A percentile compares a stretch with the other conserved stretches of the same genome.
These are phyloP conservation scores for Tachina grossa DNA, from an alignment of 2,888 invertebrate species.

Conservation along the genomic window DNA sequence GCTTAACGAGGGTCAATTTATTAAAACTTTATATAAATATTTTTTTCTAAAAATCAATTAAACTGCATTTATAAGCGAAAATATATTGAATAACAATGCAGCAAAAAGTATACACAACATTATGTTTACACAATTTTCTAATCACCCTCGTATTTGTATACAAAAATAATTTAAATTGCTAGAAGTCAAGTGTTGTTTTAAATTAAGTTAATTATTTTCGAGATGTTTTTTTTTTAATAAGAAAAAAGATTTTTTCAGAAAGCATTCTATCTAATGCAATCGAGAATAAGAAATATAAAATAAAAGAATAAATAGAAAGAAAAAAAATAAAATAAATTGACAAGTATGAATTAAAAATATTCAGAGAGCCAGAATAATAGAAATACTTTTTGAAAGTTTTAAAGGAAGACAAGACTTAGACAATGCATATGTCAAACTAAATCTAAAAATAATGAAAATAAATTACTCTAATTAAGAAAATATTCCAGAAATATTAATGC, in stretches of 20 bases:
- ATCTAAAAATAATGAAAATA: no score
- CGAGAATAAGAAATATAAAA: neutral
- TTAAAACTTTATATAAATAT: neutral
- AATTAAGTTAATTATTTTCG: constrained; percentile 7
- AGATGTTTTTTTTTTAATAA: neutral
- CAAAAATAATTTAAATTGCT: neutral
- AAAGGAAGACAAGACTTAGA: no score
- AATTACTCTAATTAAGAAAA: no score
- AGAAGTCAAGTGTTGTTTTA: neutral
- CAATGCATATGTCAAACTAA: no score
- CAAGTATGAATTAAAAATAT: no score
- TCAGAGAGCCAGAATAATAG: no score
- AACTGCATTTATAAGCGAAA: neutral
- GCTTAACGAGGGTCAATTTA: neutral
- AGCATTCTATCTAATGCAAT: neutral
- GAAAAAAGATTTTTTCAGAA: neutral
- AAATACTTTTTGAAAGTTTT: no score
- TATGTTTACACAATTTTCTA: neutral
- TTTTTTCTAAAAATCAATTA: no score
- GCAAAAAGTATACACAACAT: no score
- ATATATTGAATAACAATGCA: no score
- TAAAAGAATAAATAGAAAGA: neutral
- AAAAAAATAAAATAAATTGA: neutral
- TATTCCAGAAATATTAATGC: no score
- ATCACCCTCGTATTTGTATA: neutral